Base-by-base conservation (phyloP, 1,140 invertebrate genomes). In the Chrysopa pallens region DNA sequence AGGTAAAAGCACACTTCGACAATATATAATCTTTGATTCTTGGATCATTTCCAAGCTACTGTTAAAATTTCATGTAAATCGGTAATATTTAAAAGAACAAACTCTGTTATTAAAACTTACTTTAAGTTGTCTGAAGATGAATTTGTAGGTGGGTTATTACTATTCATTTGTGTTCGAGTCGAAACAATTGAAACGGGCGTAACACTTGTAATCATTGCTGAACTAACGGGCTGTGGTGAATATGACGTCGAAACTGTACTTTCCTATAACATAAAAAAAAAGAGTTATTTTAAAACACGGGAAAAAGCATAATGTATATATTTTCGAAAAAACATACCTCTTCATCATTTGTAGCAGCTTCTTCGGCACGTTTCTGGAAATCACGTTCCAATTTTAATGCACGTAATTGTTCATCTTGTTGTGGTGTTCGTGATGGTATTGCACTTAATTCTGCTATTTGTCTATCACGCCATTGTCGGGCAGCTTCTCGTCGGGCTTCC, bases 381-480 rank as follows among this genome's bases (percentile, higher is more conserved):
- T 92, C 88, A 46, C 81, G 69, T 58, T 93, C 88, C 6, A 92
- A 61, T 44, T 81, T 78, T 36, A 92, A 63, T 6, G 85, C 81
- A 42, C 84, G 69, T 12, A 92, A 59, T 51, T 90, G 84, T 56
- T 93, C 87, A 45, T 86, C 87, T 55, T 93, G 85, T 51, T 83
- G 81, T 0, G 76, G 60, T 4, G 78, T 80, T 45, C 83, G 64
- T 17, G 78, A 71, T 7, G 74, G 61, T 39, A 85, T 54, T 1
- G 68, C 59, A 48, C 80, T 70, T 12, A 93, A 61, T 48, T 85
- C 80, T 0, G 71, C 67, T 29, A 92, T 90, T 55, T 89, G 83
- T 51, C 88, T 82, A 59, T 92, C 88, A 14, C 84, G 70, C 73
- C 73, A 78, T 23, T 74, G 70, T 42, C 76, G 64, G 0, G 73